phyloP scores from a whole-genome alignment of 2,797 vertebrate genomes.

The Buceros bicornis region DNA sequence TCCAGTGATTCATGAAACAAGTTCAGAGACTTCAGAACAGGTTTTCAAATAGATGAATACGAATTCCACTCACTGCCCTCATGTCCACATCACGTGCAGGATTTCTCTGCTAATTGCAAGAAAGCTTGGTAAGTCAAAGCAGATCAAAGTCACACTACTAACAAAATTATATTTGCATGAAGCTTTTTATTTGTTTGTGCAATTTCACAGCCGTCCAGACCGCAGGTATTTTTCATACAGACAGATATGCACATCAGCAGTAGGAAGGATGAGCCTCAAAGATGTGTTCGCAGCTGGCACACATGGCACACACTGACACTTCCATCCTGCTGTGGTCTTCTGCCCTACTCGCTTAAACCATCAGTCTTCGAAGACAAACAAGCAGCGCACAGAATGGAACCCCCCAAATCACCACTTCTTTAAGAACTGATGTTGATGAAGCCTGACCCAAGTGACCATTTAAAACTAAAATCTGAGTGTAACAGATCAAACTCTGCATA shows the following conservation, averaged over 20 bases:
- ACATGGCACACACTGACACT: no score
- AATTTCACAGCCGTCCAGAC: not conserved
- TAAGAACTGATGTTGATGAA: not conserved
- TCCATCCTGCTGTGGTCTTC: not conserved
- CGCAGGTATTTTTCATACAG: not conserved
- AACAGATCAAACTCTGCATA: not conserved
- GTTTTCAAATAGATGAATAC: not conserved
- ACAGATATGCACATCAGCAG: not conserved
- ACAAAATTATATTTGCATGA: not conserved
- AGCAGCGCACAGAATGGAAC: not conserved
- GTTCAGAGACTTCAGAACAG: not conserved
- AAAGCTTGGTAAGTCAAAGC: not conserved
- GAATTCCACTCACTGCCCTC: not conserved
- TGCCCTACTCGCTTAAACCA: not conserved
- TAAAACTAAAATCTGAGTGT: not conserved
- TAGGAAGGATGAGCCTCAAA: not conserved
- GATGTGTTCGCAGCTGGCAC: not conserved
- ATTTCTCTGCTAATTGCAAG: not conserved
- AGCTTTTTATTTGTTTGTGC: not conserved
- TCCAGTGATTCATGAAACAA: not conserved
- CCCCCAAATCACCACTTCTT: not conserved
- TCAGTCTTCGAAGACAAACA: not conserved
- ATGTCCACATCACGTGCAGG: not conserved
- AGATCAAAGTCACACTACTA: not conserved
- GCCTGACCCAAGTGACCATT: not conserved